These are phyloP conservation scores for Polylopha cassiicola DNA, from an alignment of 2,888 invertebrate species.

Conservation along the genomic window DNA sequence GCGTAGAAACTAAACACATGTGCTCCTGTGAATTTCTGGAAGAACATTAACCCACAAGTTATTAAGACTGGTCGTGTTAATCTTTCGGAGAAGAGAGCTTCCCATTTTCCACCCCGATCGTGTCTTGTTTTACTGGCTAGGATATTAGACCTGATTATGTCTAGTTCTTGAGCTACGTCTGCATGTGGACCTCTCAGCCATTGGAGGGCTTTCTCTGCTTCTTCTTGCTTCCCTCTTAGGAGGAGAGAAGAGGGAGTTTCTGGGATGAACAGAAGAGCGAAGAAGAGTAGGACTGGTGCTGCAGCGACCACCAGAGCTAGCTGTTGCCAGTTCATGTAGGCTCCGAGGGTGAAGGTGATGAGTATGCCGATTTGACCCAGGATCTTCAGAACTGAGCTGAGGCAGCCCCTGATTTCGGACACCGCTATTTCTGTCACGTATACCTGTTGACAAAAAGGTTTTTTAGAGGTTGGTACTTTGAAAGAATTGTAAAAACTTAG, in stretches of 20 bases:
- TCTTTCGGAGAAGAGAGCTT: slow-evolving; percentile 59
- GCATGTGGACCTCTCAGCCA: slow-evolving; percentile 88
- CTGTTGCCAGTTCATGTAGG: slow-evolving; percentile 88
- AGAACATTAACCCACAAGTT: slow-evolving; percentile 91
- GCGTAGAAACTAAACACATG: slow-evolving; percentile 91
- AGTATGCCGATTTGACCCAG: slow-evolving; percentile 90
- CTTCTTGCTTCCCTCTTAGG: slow-evolving; percentile 84
- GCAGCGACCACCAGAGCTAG: slow-evolving; percentile 87
- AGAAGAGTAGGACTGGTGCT: slow-evolving; percentile 85
- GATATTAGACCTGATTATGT: slow-evolving; percentile 83
- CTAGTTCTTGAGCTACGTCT: slow-evolving; percentile 85
- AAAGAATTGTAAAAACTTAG: background rate
- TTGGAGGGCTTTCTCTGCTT: slow-evolving; percentile 84
- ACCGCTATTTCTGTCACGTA: slow-evolving; percentile 95
- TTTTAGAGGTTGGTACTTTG: background rate
- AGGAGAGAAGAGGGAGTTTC: slow-evolving; percentile 92
- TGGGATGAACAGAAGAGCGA: slow-evolving; percentile 86
- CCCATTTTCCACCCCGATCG: slow-evolving; percentile 53
- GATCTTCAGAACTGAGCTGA: slow-evolving; percentile 91
- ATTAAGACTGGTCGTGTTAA: slow-evolving; percentile 84
- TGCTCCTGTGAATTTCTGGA: slow-evolving; percentile 89
- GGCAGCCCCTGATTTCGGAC: slow-evolving; percentile 88
- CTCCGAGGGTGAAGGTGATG: slow-evolving; percentile 87
- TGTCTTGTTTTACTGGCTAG: slow-evolving; percentile 65
- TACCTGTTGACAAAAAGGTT: slow-evolving; percentile 75